These are phyloP conservation scores for Drosophila pseudoobscura DNA, from an alignment of 1,140 invertebrate genomes.

Conservation along the genomic window DNA sequence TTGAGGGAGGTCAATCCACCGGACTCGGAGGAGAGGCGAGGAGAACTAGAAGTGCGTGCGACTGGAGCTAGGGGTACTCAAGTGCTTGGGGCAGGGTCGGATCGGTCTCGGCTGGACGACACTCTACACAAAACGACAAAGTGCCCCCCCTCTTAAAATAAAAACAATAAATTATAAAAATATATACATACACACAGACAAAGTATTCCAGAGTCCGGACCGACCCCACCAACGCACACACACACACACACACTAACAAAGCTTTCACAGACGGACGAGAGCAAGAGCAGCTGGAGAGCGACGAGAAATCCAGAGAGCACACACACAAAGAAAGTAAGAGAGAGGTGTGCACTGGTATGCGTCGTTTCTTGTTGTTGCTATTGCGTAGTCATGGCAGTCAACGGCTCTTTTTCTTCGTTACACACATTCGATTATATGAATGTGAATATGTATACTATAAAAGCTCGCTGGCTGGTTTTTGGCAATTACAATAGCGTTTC, in stretches of 20 bases:
- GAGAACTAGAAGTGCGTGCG: not conserved
- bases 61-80: constrained; percentile 6
- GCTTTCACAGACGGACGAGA: constrained; percentile 36
- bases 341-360: constrained; percentile 12
- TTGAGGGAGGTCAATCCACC: not conserved
- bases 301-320: constrained; percentile 43
- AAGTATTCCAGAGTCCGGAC: constrained; percentile 46
- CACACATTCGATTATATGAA: constrained; percentile 72
- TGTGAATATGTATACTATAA: constrained; percentile 70
- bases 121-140: constrained; percentile 7
- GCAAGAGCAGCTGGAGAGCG: constrained; percentile 42
- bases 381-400: constrained; percentile 79
- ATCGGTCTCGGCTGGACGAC: constrained; percentile 21
- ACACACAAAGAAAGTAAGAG: constrained; percentile 21
- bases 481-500: constrained; percentile 42
- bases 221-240: constrained; percentile 21
- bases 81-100: constrained; percentile 26
- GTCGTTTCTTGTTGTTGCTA: constrained; percentile 73
- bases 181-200: constrained; percentile 40
- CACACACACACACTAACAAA: constrained; percentile 14
- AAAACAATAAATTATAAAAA: constrained; percentile 75
- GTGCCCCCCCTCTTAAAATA: constrained; percentile 61
- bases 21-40: too few relatives aligned
- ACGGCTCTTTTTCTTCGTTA: constrained; percentile 65
- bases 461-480: constrained; percentile 50